phyloP scores from a whole-genome alignment of 2,888 invertebrate genomes.

The Globia sparganii region DNA sequence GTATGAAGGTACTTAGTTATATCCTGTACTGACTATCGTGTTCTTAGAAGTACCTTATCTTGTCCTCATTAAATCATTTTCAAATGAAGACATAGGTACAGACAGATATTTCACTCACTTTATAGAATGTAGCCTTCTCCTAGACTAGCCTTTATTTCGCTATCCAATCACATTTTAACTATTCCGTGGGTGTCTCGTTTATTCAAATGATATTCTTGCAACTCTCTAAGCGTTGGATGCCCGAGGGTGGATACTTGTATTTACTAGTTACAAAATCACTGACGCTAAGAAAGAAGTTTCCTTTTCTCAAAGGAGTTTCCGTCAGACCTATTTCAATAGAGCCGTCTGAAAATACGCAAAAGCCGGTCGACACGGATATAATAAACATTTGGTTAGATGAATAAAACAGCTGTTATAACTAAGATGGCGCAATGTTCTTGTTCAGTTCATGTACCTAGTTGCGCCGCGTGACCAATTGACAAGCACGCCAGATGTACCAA shows the following conservation, averaged over 20 bases:
- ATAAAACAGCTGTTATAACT: conserved; percentile 74
- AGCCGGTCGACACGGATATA: conserved; percentile 43
- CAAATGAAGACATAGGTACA: conserved; percentile 11
- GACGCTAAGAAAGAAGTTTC: conserved; percentile 45
- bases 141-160: conserved; percentile 45
- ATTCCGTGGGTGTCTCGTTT: conserved; percentile 61
- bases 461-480: conserved; percentile 70
- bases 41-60: conserved; percentile 36
- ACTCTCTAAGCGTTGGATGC: conserved; percentile 60
- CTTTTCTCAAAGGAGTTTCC: conserved; percentile 30
- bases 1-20: conserved; percentile 3
- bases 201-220: conserved; percentile 65
- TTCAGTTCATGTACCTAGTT: conserved; percentile 52
- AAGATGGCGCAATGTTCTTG: conserved; percentile 70
- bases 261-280: conserved; percentile 57
- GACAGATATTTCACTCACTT: conserved; percentile 8
- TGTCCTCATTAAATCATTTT: conserved; percentile 15
- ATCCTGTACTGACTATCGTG: conserved; percentile 26
- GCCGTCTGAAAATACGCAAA: conserved; percentile 46
- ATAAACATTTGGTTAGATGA: conserved; percentile 66
- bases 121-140: conserved; percentile 22
- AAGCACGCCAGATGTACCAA: conserved; percentile 67
- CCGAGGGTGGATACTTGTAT: conserved; percentile 49
- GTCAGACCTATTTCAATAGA: conserved; percentile 18
- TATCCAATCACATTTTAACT: conserved; percentile 52